Evolutionary conservation across 1,140 invertebrate species (phyloP).

Genomic region (Aphelenchoides besseyi): DNA sequence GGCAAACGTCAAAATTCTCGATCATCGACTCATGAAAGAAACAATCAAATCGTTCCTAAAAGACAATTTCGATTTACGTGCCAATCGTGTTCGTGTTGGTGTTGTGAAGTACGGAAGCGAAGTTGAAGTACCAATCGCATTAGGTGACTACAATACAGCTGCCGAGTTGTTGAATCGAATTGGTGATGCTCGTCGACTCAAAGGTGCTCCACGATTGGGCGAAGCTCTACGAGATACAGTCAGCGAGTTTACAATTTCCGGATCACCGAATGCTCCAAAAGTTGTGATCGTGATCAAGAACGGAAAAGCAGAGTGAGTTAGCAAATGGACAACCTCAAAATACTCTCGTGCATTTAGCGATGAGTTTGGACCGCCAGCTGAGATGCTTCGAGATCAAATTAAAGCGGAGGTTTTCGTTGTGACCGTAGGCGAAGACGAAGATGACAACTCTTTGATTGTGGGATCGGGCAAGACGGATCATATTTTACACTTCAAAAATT

Average conservation of each 20-base stretch:
- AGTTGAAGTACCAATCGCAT: conserved; percentile 49
- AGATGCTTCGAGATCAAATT: conserved; percentile 39
- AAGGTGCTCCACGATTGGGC: conserved; percentile 53
- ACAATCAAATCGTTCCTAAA: conserved; percentile 54
- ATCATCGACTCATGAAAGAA: conserved; percentile 62
- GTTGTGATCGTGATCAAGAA: conserved; percentile 61
- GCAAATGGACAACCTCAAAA: not conserved
- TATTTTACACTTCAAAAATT: conserved; percentile 47
- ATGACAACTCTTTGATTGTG: conserved; percentile 34
- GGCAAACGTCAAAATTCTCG: conserved; percentile 59
- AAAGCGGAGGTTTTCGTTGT: conserved; percentile 58
- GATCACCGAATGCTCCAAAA: conserved; percentile 29
- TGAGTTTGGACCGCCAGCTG: conserved; percentile 34
- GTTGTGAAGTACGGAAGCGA: conserved; percentile 54
- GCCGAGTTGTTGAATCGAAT: conserved; percentile 52
- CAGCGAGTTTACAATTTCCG: conserved; percentile 54
- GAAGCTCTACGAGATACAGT: conserved; percentile 54
- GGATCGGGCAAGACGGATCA: conserved; percentile 34
- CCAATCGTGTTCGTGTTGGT: conserved; percentile 55
- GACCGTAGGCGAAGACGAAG: conserved; percentile 36
- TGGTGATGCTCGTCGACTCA: conserved; percentile 54
- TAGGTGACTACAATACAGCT: conserved; percentile 56
- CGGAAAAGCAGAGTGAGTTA: conserved; percentile 46
- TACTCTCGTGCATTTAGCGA: conserved; percentile 48
- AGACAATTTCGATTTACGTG: conserved; percentile 54